Evolutionary conservation across 2,797 vertebrate species (phyloP), one percentile per base, ranked within the genome.

Genomic region (Schizopygopsis malacanthus): DNA sequence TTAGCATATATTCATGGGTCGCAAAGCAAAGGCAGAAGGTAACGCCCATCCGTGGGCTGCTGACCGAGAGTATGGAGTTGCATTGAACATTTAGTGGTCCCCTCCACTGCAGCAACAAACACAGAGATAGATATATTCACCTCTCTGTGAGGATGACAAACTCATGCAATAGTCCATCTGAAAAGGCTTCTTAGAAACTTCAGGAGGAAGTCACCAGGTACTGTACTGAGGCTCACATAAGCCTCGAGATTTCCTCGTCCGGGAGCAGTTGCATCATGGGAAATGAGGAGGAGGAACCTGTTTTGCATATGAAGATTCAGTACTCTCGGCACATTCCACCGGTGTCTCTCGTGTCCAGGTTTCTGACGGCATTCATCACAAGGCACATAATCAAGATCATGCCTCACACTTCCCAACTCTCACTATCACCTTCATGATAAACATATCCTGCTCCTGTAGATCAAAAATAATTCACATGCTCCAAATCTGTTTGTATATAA

Each of bases 1-100:
- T 93, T 94, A 92, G 90, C 87, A 90, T 93, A 93, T 92, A 92
- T 89, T 91, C 84, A 65, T 93, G 89, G 92, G 92, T 91, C 92
- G 93, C 91, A 93, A 91, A 84, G 83, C 83, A 85, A 94, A 92
- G 91, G 92, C 92, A 92, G 90, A 92, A 92, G 92, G 94, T 91
- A 93, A 89, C 54, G 39, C 89, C 85, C 87, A 91, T 87, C 93
- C 91, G 63, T 93, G 89, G 93, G 95, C 95, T 90, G 89, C 92
- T 91, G 94, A 92, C 85, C 28, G 89, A 92, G 78, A 87, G 88
- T 80, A 9, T 81, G 84, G 73, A 76, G 86, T 90, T 85, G 90
- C 39, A 90, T 77, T 56, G 45, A 80, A 90, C 90, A 87, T 88
- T 84, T 81, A 52, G 87, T 72, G 84, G 85, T 90, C 88, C 88